Conservation (phyloP, 1,140 invertebrate species). For the Saccostrea cuccullata region DNA sequence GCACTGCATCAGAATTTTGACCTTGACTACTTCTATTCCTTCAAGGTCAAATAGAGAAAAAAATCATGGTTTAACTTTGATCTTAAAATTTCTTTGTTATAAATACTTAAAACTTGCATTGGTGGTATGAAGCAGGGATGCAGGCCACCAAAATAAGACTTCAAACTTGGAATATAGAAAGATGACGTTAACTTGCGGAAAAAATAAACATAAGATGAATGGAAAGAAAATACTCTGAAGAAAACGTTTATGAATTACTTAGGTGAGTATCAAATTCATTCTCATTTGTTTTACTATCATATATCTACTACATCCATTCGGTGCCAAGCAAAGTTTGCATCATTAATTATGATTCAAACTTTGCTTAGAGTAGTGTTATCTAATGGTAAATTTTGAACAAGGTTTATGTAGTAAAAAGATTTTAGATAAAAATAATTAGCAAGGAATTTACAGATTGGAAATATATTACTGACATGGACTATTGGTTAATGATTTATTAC, state of each 20-base stretch:
- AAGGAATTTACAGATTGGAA: conserved; percentile 2
- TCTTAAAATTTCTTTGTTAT: too few relatives aligned
- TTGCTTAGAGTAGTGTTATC: neutral
- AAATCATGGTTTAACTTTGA: neutral
- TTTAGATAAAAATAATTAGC: neutral
- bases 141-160: neutral
- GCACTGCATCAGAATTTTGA: neutral
- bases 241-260: neutral
- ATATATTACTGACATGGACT: neutral
- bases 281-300: neutral
- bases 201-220: neutral
- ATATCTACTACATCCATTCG: neutral
- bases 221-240: conserved; percentile 16
- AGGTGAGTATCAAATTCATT: conserved; percentile 9
- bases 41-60: conserved; percentile 3
- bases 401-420: neutral
- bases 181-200: neutral
- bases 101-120: too few relatives aligned
- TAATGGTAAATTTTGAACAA: neutral
- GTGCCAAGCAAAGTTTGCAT: conserved; percentile 30
- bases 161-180: neutral
- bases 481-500: neutral
- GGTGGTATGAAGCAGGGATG: too few relatives aligned
- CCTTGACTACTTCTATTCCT: neutral
- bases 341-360: conserved; percentile 16